These are phyloP conservation scores for Littorina saxatilis DNA, from an alignment of 1,140 invertebrate genomes.

Conservation along the genomic window DNA sequence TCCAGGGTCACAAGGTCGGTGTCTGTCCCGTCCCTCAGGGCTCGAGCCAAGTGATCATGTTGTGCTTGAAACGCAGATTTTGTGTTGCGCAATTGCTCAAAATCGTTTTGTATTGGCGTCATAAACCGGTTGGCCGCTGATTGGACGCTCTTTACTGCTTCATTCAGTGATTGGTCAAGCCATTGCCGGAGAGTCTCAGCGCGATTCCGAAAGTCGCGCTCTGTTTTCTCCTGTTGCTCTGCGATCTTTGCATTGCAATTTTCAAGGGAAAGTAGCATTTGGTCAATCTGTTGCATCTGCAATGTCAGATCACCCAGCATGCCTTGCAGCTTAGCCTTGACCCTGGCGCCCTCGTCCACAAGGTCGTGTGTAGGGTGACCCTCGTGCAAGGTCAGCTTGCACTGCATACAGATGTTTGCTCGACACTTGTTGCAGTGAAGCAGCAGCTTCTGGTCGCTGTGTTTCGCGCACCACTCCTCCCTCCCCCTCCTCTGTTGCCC, in stretches of 20 bases:
- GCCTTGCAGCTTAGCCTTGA: background rate
- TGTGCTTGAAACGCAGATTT: background rate
- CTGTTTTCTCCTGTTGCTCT: background rate
- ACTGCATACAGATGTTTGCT: constrained; percentile 18
- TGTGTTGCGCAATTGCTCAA: background rate
- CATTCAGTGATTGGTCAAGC: background rate
- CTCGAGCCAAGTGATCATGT: constrained; percentile 5
- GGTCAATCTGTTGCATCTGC: background rate
- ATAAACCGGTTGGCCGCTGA: background rate
- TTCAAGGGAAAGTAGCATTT: background rate
- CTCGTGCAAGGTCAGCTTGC: constrained; percentile 23
- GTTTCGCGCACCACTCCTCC: constrained; percentile 15
- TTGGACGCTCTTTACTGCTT: background rate
- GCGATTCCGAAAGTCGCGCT: background rate
- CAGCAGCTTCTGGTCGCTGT: background rate
- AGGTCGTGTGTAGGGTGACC: constrained; percentile 19
- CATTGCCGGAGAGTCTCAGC: background rate
- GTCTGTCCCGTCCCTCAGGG: background rate
- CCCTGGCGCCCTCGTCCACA: background rate
- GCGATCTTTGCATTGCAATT: background rate
- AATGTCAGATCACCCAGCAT: background rate
- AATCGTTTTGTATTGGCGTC: background rate
- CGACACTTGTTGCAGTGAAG: background rate
- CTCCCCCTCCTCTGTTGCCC: background rate
- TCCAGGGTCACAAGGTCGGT: constrained; percentile 10